A percentile compares a stretch with the other conserved stretches of the same genome.
Evolutionary conservation across 2,113 vertebrate genomes (phyloP).

Genomic region (Rhipidura dahli): DNA sequence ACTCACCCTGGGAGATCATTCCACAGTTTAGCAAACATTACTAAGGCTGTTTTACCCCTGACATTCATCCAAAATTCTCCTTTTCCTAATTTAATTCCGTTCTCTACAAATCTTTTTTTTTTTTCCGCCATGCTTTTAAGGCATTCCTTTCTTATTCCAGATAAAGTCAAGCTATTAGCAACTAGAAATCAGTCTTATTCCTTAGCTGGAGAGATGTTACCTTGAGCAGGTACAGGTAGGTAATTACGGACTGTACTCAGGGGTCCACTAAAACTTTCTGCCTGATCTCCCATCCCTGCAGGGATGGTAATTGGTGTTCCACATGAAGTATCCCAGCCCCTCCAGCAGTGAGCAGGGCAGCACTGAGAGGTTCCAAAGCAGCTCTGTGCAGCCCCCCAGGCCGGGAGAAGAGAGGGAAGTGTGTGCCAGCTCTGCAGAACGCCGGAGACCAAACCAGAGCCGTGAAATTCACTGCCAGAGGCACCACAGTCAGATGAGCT

Average conservation of each 20-base stretch:
- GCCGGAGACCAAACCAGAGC: background rate
- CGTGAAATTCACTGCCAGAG: background rate
- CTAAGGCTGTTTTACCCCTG: background rate
- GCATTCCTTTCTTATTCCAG: background rate
- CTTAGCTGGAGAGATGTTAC: background rate
- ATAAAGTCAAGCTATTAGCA: background rate
- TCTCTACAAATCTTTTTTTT: background rate
- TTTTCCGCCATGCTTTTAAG: background rate
- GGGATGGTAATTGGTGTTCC: constrained; percentile 41
- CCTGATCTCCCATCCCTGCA: constrained; percentile 21
- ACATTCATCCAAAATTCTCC: background rate
- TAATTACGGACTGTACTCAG: constrained; percentile 22
- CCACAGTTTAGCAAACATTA: background rate
- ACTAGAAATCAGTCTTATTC: background rate
- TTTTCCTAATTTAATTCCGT: background rate
- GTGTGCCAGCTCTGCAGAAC: background rate
- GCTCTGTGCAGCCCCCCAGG: background rate
- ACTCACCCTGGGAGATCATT: background rate
- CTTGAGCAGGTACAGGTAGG: background rate
- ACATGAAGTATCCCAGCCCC: background rate
- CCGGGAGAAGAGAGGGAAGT: background rate
- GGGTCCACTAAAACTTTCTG: constrained; percentile 24
- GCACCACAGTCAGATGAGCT: background rate
- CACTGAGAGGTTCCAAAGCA: background rate
- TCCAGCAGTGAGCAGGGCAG: background rate